Conservation (phyloP, 2,113 vertebrate genomes). For the Oxyura jamaicensis region DNA sequence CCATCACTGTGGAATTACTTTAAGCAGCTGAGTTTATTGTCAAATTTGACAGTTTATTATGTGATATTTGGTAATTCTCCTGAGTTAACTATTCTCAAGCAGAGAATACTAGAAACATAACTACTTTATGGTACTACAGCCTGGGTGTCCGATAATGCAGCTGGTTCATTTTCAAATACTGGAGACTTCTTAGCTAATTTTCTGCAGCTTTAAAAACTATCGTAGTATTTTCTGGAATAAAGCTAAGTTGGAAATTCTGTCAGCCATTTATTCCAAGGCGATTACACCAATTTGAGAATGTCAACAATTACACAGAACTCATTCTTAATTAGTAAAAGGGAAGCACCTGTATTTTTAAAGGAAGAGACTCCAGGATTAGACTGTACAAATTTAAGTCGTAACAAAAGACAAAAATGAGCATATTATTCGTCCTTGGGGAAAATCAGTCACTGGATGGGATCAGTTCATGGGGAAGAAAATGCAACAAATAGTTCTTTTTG, state of each 20-base stretch:
- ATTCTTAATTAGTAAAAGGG: conserved; percentile 79
- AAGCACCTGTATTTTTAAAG: conserved; percentile 81
- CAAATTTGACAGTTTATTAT: not conserved
- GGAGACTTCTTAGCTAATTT: not conserved
- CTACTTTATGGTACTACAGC: not conserved
- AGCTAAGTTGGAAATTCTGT: conserved; percentile 49
- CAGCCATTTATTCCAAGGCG: conserved; percentile 19
- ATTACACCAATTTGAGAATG: conserved; percentile 55
- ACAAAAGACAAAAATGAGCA: conserved; percentile 77
- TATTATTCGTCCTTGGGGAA: conserved; percentile 72
- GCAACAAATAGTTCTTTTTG: conserved; percentile 25
- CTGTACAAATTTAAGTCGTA: conserved; percentile 62
- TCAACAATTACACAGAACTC: conserved; percentile 57
- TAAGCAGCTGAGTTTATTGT: not conserved
- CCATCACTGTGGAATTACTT: not conserved
- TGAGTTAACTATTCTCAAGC: not conserved
- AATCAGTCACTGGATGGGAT: conserved; percentile 63
- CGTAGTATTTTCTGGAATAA: conserved; percentile 25
- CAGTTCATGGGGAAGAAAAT: conserved; percentile 5
- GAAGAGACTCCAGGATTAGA: conserved; percentile 75
- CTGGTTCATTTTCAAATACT: not conserved
- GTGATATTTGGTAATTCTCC: conserved; percentile 11
- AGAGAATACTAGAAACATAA: not conserved
- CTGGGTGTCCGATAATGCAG: not conserved
- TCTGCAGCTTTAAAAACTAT: conserved; percentile 30